Conservation (phyloP, 1,140 invertebrate species). For the Philotrypesis tridentata region DNA sequence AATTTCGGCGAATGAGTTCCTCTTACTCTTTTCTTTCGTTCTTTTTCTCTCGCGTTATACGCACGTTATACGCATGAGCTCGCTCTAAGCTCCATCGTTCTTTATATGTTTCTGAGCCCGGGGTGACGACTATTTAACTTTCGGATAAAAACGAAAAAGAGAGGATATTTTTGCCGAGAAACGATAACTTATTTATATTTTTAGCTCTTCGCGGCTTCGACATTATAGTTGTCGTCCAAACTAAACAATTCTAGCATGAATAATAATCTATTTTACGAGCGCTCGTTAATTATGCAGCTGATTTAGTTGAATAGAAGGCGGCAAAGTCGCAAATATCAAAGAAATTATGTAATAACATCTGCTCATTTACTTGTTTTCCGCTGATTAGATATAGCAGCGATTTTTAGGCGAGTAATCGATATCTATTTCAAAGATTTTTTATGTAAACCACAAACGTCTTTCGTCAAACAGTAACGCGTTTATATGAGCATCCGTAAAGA, state of each 20-base stretch:
- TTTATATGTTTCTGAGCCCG: too few relatives aligned
- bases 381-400: slow-evolving; percentile 4
- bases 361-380: not conserved
- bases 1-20: slow-evolving; percentile 55
- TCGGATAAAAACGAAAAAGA: too few relatives aligned
- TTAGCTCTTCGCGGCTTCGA: too few relatives aligned
- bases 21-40: not conserved
- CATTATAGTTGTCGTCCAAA: too few relatives aligned
- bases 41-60: not conserved
- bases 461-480: too few relatives aligned
- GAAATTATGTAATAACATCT: slow-evolving; percentile 4
- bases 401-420: too few relatives aligned
- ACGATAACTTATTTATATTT: too few relatives aligned
- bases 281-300: not conserved
- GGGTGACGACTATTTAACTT: too few relatives aligned
- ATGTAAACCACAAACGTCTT: too few relatives aligned
- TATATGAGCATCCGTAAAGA: too few relatives aligned
- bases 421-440: too few relatives aligned
- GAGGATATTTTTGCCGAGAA: too few relatives aligned
- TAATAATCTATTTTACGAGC: not conserved
- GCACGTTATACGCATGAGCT: not conserved
- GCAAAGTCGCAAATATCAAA: not conserved
- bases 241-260: not conserved
- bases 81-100: slow-evolving; percentile 30
- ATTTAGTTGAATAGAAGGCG: slow-evolving; percentile 1